Evolutionary conservation across 1,140 invertebrate species (phyloP), one percentile per base, ranked within the genome.

Genomic region (Sminthurinus signatus): DNA sequence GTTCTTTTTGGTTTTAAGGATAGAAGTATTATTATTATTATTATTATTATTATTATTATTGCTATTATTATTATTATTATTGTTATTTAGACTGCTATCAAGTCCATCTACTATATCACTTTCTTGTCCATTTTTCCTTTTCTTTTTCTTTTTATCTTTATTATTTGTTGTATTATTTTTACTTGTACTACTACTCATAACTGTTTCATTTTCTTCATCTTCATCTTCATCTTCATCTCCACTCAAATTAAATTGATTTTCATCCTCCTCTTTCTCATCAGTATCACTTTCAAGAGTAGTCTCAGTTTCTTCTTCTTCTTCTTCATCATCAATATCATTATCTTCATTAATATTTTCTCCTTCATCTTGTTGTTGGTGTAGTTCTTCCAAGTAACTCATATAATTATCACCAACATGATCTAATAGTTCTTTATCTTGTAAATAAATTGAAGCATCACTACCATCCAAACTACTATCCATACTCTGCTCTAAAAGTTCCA

Each of bases 381-480:
- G 32, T 46, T 71, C 63, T 44, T 65, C 60, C 32, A 71, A 42
- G 50, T 68, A 71, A 52, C 70, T 68, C 63, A 66, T 63, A 25
- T 68, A 71, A 28, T 71, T 71, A 29, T 68, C 70, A 31, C 31
- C 46, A 2, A 67, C 57, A 39, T 67, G 66, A 31, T 67, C 67
- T 1, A 68, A 23, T 2, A 71, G 29, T 17, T 71, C 60, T 15
- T 61, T 44, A 21, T 71, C 70, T 8, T 67, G 14, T 29, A 71
- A 31, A 28, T 56, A 71, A 2, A 29, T 3, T 21, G 66, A 68
- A 52, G 5, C 50, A 56, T 67, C 65, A 29, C 63, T 61, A 59
- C 69, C 68, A 0, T 52, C 60, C 12, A 48, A 15, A 52, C 63
- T 71, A 12, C 65, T 64, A 46, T 58, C 59, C 1, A 17, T 19